Evolutionary conservation across 2,888 invertebrate species (phyloP), one percentile per base, ranked within the genome.

Genomic region (Parnassius glacialis): DNA sequence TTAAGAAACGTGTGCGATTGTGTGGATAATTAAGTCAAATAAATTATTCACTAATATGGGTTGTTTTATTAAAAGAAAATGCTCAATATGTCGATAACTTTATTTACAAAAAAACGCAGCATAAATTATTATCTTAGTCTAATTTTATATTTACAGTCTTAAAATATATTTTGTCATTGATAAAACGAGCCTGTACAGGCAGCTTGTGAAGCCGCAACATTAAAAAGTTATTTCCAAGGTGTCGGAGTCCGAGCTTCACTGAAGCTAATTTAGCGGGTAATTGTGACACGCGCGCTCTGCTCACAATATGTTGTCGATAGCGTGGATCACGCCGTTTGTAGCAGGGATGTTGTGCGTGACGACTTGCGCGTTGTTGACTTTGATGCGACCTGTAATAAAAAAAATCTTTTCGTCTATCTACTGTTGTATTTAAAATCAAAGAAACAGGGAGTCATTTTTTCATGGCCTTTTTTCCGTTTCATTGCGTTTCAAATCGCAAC

Each of bases 281-380:
- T 61, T 69, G 62, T 57, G 59, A 61, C 61, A 59, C 57, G 65
- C 64, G 67, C 65, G 66, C 57, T 66, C 54, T 55, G 69, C 59
- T 75, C 81, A 90, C 68, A 91, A 80, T n/a, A 91, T 77, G 59
- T 84, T 84, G 78, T 97, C 96, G 67, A 97, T 92, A 10, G 96
- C 97, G 82, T 97, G 97, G 74, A 97, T 94, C 64, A 97, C 97
- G 70, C 97, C 97, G 81, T 97, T 97, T 59, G 97, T 97, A 58
- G 97, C 95, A 57, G 97, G 97, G 73, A 97, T 95, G 84, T 97
- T 97, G 82, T 96, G 95, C 56, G 96, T 96, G 65, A 95, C 88
- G 76, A 97, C 95, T 79, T 95, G 94, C 20, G 95, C 94, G 78
- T 96, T 96, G 85, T 97, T 97, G 68, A 96, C 95, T 83, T 96